Percentiles rank a stretch among this genome's conserved stretches.
Conservation (phyloP, 2,797 vertebrate genomes). For the Glossophaga mutica region DNA sequence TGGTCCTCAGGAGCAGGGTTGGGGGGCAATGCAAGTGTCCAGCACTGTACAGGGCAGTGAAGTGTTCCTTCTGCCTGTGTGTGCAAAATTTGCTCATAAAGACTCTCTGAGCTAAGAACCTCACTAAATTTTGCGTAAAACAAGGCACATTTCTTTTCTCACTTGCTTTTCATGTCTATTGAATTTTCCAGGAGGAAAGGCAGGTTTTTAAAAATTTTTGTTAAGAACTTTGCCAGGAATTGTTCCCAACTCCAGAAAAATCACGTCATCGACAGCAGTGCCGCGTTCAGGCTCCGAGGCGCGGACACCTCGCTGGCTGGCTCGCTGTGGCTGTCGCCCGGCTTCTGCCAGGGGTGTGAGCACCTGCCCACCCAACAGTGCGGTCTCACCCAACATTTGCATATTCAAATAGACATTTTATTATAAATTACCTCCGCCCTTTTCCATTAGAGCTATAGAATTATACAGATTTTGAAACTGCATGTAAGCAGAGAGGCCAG, state of each 20-base stretch:
- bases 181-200: slow-evolving; percentile 11
- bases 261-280: rapidly evolving
- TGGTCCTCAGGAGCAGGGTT: neutral
- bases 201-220: neutral
- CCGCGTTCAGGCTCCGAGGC: neutral
- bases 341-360: neutral
- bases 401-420: neutral
- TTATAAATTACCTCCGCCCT: neutral
- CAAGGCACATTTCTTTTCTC: neutral
- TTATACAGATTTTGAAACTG: neutral
- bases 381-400: neutral
- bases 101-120: neutral
- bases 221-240: neutral
- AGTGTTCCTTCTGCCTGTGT: neutral
- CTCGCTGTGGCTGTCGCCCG: rapidly evolving
- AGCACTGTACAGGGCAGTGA: neutral
- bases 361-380: neutral
- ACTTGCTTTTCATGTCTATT: neutral
- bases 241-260: neutral
- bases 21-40: rapidly evolving
- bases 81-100: neutral
- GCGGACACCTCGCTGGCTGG: rapidly evolving
- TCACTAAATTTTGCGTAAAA: neutral
- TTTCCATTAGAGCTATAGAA: neutral
- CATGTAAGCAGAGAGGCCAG: neutral